Evolutionary conservation across 2,797 vertebrate species (phyloP).

Genomic region (Caiman crocodilus): DNA sequence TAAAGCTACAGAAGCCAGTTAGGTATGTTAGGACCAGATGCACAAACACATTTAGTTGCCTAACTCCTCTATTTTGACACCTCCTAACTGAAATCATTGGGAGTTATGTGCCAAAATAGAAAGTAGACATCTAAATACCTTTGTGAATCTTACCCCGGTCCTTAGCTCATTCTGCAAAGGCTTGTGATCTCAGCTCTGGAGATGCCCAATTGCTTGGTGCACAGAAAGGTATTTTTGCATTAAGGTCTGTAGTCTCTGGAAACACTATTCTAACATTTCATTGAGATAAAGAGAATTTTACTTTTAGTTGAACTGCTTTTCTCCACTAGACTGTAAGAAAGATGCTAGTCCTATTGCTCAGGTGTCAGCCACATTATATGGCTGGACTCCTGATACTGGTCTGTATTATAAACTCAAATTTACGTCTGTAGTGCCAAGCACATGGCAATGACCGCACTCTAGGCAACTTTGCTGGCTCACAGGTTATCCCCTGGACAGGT

Average conservation of each 20-base stretch:
- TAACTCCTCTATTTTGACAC: background rate
- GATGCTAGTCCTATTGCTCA: no score
- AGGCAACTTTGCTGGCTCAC: no score
- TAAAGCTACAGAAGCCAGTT: background rate
- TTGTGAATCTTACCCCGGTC: constrained; percentile 32
- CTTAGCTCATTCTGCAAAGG: background rate
- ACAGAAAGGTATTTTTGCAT: background rate
- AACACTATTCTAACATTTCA: background rate
- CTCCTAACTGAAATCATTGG: background rate
- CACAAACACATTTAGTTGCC: rapidly evolving
- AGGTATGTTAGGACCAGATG: background rate
- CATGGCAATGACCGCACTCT: no score
- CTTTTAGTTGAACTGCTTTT: background rate
- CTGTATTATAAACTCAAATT: no score
- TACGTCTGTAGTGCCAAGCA: no score
- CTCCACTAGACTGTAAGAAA: background rate
- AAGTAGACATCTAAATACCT: background rate
- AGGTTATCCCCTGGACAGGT: no score
- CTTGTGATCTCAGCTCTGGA: constrained; percentile 41
- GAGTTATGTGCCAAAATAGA: no score
- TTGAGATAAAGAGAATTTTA: background rate
- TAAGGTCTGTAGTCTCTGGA: background rate
- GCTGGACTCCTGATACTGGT: no score
- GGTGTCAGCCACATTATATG: no score
- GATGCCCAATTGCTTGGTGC: background rate